These are phyloP conservation scores for Perdita meconis DNA, from an alignment of 2,888 invertebrate genomes.

Conservation along the genomic window DNA sequence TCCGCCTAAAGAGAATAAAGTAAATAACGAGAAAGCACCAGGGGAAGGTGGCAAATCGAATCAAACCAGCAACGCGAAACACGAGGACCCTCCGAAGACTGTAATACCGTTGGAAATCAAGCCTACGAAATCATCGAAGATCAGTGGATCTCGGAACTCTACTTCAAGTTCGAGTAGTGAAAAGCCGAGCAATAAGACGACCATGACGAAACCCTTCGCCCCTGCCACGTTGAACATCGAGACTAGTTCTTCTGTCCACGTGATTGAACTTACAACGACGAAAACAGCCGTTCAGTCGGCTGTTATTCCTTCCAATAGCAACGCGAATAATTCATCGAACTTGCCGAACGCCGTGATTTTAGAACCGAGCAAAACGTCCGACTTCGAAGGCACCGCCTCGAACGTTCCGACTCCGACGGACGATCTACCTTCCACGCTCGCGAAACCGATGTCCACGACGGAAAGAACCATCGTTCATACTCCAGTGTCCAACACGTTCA, in stretches of 20 bases:
- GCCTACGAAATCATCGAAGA: slow-evolving; percentile 58
- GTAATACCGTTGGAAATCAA: slow-evolving; percentile 61
- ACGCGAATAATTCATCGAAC: not conserved
- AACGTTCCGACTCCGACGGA: slow-evolving; percentile 83
- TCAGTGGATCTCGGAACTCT: slow-evolving; percentile 21
- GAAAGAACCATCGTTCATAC: slow-evolving; percentile 57
- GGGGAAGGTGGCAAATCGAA: slow-evolving; percentile 36
- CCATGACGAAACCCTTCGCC: slow-evolving; percentile 47
- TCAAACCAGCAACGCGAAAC: slow-evolving; percentile 11
- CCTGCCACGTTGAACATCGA: slow-evolving; percentile 78
- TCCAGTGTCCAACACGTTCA: slow-evolving; percentile 72
- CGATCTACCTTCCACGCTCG: slow-evolving; percentile 78
- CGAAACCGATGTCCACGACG: slow-evolving; percentile 53
- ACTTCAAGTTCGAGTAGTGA: slow-evolving; percentile 41
- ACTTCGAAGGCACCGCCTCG: slow-evolving; percentile 59
- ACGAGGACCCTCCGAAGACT: slow-evolving; percentile 64
- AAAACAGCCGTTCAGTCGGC: slow-evolving; percentile 70
- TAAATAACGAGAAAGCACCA: slow-evolving; percentile 75
- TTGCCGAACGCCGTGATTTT: slow-evolving; percentile 57
- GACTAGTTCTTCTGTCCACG: slow-evolving; percentile 80
- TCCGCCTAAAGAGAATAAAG: slow-evolving; percentile 75
- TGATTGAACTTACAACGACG: slow-evolving; percentile 78
- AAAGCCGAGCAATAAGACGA: slow-evolving; percentile 34
- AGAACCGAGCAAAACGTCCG: slow-evolving; percentile 72
- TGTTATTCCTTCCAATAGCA: slow-evolving; percentile 35